phyloP scores from a whole-genome alignment of 1,140 invertebrate genomes.

The Megalopta genalis region DNA sequence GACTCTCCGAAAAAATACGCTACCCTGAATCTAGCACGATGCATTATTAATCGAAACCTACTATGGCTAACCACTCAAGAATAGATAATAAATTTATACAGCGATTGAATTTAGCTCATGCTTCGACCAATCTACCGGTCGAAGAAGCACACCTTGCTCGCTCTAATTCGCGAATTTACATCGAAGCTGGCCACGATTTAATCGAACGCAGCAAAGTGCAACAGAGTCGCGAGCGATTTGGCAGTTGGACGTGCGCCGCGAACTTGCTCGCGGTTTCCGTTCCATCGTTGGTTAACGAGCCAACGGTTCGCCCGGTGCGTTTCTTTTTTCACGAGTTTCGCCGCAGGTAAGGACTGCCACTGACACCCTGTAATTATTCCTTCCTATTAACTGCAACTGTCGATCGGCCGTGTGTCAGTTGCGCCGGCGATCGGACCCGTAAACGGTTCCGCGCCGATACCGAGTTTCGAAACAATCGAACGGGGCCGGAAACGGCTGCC shows the following conservation, averaged over 20 bases:
- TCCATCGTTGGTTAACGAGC: slow-evolving; percentile 23
- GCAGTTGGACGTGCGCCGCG: not conserved
- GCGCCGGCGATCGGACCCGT: slow-evolving; percentile 38
- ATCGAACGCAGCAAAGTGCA: not conserved
- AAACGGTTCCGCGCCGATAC: slow-evolving; percentile 9
- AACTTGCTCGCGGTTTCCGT: slow-evolving; percentile 20
- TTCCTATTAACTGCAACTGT: slow-evolving; percentile 71
- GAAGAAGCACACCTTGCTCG: not conserved
- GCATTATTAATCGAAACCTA: too few relatives aligned
- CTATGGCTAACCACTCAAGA: too few relatives aligned
- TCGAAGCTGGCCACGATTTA: not conserved
- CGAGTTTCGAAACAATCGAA: slow-evolving; percentile 24
- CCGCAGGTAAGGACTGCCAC: slow-evolving; percentile 26
- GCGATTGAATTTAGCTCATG: too few relatives aligned
- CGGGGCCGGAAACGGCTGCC: not conserved
- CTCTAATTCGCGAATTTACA: not conserved
- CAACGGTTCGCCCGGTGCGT: slow-evolving; percentile 3
- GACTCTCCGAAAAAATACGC: too few relatives aligned
- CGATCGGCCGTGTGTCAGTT: slow-evolving; percentile 68
- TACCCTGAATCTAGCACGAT: too few relatives aligned
- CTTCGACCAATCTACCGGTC: too few relatives aligned
- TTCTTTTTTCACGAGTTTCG: slow-evolving; percentile 27
- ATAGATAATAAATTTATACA: too few relatives aligned
- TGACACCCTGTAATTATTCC: slow-evolving; percentile 50
- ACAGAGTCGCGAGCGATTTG: not conserved